Evolutionary conservation across 2,797 vertebrate species (phyloP), one percentile per base, ranked within the genome.

Genomic region (Notamacropus eugenii): DNA sequence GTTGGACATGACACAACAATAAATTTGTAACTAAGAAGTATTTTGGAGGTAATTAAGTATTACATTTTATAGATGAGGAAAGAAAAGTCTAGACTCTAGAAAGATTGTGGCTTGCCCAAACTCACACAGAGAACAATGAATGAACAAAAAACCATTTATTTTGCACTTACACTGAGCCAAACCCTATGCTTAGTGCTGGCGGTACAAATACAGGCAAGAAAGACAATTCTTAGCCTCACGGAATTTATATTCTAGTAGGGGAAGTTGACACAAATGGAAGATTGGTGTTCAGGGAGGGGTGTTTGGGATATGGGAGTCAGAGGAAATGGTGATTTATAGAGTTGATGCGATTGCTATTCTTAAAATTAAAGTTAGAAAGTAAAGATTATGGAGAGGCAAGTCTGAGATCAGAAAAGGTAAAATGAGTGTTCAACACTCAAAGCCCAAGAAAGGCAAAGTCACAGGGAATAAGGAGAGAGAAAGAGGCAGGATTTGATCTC

Each of bases 101-200:
- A 22, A 87, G 27, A 67, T 93, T 82, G 93, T 94, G 55, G 90
- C 22, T 95, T 94, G 54, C 5, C 54, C 58, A 91, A 46, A 22
- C 2, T 93, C 24, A 0, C 34, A 0, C 59, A 55, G 11, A 14
- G 91, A 52, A 24, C 22, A 82, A 82, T 3, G 19, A 82, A 46
- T 82, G 67, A 82, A 82, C 4, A 46, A 82, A 82, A 67, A 82
- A 82, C 8, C 67, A 82, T 82, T 82, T 46, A 46, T 82, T 74
- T 74, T 74, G 34, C 67, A 40, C 34, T 40, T 74, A 40, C 12
- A 40, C 16, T n/a, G 16, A 6, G 6, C 34, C 67, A 40, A 40
- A 1, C n/a, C 22, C 19, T 40, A 19, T 40, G n/a, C n/a, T 40
- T 22, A 40, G 59, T 52, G 58, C 58, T 59, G 29, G 14, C 5